Evolutionary conservation across 2,113 vertebrate genomes (phyloP).

Genomic region (Gnathonemus echidnorhynchus): DNA sequence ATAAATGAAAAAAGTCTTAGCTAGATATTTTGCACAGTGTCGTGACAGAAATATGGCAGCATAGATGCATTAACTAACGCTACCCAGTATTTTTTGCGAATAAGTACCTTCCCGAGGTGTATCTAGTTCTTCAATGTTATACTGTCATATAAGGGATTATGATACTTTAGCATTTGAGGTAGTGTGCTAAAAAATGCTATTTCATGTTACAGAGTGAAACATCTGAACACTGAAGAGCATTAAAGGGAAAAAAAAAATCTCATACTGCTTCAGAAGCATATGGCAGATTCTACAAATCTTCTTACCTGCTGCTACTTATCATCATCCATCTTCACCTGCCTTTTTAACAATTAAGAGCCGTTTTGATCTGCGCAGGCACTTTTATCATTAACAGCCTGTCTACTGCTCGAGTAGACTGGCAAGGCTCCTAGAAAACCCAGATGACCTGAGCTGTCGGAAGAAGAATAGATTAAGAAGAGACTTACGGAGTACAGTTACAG

Average conservation of each 20-base stretch:
- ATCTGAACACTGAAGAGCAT: constrained; percentile 23
- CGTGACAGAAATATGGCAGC: not conserved
- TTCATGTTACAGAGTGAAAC: not conserved
- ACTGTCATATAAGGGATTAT: not conserved
- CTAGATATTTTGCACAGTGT: not conserved
- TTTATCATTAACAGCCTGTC: constrained; percentile 41
- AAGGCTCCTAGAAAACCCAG: constrained; percentile 35
- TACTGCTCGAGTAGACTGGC: constrained; percentile 40
- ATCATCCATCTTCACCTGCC: constrained; percentile 47
- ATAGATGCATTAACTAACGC: not conserved
- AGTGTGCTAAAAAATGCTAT: not conserved
- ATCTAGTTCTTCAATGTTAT: not conserved
- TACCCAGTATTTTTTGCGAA: not conserved
- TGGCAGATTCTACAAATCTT: constrained; percentile 36
- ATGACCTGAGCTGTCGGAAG: constrained; percentile 38
- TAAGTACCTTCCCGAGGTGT: not conserved
- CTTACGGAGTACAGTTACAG: constrained; percentile 33
- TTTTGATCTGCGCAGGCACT: constrained; percentile 48
- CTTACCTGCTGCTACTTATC: constrained; percentile 39
- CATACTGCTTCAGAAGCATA: constrained; percentile 26
- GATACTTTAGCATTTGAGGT: not conserved
- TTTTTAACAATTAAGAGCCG: constrained; percentile 54
- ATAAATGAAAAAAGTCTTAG: not conserved
- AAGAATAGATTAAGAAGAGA: constrained; percentile 42
- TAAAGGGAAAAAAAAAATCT: constrained; percentile 1